These are phyloP conservation scores for Leptocoma aspasia DNA, from an alignment of 2,113 vertebrate species.

Conservation along the genomic window DNA sequence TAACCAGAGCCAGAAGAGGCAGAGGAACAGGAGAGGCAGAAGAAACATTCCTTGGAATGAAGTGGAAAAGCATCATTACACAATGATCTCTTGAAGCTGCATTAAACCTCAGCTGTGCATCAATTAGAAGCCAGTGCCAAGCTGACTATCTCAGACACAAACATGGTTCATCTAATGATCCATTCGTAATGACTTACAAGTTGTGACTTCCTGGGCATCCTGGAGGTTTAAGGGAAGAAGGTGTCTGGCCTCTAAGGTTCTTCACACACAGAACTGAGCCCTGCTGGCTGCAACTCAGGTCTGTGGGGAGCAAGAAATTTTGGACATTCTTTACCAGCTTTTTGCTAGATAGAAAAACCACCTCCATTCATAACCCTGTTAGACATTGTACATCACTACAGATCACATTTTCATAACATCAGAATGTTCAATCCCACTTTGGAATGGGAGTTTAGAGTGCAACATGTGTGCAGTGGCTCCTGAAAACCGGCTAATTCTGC, in stretches of 20 bases:
- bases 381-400: not conserved
- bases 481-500: not conserved
- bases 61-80: constrained; percentile 21
- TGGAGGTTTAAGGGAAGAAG: not conserved
- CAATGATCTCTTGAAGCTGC: not conserved
- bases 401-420: not conserved
- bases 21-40: not conserved
- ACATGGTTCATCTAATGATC: constrained; percentile 8
- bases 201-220: not conserved
- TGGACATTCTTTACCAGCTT: not conserved
- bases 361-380: not conserved
- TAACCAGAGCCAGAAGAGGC: constrained; percentile 22
- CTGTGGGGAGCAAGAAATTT: not conserved
- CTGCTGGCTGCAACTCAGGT: not conserved
- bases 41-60: not conserved
- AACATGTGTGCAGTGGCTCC: not conserved
- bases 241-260: not conserved
- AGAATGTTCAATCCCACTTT: not conserved
- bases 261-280: not conserved
- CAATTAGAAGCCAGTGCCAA: constrained; percentile 11
- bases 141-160: not conserved
- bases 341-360: not conserved
- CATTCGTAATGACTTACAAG: not conserved
- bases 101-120: constrained; percentile 37
- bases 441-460: not conserved